Percentiles rank a stretch among this genome's conserved stretches.
These are phyloP conservation scores for Murina feae DNA, from an alignment of 2,113 vertebrate species.

Conservation along the genomic window DNA sequence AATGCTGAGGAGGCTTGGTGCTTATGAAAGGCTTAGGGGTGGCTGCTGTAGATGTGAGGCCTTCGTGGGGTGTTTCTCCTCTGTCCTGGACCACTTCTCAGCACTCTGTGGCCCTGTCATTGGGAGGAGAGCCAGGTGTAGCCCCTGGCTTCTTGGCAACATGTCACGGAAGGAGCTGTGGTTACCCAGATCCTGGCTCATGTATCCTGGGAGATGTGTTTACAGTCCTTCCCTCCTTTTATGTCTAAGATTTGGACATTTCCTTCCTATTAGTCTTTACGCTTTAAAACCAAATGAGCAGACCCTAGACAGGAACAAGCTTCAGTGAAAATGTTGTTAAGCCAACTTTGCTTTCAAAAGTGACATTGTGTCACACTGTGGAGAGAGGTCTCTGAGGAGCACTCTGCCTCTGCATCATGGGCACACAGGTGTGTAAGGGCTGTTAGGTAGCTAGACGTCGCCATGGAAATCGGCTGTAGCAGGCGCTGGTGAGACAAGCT, in stretches of 20 bases:
- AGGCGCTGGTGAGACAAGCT: background rate
- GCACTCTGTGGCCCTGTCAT: background rate
- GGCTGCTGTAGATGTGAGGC: background rate
- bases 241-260: background rate
- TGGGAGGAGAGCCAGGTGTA: background rate
- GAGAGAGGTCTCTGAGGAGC: background rate
- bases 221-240: slow-evolving; percentile 8
- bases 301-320: slow-evolving; percentile 16
- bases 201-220: background rate
- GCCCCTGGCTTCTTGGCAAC: background rate
- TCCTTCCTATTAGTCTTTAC: background rate
- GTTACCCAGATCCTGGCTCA: background rate
- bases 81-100: background rate
- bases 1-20: background rate
- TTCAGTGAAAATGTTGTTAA: background rate
- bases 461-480: background rate
- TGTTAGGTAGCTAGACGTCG: background rate
- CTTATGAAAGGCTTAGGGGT: background rate
- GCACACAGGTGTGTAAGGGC: background rate
- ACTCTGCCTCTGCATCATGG: background rate
- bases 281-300: slow-evolving; percentile 19
- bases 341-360: slow-evolving; percentile 26
- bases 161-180: background rate
- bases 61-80: background rate
- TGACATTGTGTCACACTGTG: background rate